Conservation (phyloP, 2,797 vertebrate genomes). For the Sebastes flavidus region DNA sequence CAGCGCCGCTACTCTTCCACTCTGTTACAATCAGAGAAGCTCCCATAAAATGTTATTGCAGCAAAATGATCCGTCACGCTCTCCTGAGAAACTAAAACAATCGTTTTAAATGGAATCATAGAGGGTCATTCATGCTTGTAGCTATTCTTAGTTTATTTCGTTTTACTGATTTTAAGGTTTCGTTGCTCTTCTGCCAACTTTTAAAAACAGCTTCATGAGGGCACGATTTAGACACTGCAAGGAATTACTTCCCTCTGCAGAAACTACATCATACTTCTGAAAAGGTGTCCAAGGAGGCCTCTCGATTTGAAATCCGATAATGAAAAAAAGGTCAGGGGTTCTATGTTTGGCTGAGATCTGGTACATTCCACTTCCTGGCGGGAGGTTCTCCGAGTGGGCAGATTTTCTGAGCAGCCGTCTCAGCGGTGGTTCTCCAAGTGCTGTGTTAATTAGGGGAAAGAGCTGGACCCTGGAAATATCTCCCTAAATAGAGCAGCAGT, state of each 20-base stretch:
- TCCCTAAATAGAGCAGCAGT: conserved; percentile 77
- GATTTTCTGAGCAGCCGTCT: conserved; percentile 59
- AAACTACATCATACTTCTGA: neutral
- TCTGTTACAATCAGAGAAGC: conserved; percentile 5
- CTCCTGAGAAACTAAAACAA: neutral
- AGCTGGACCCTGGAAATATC: conserved; percentile 74
- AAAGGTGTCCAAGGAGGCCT: conserved; percentile 23
- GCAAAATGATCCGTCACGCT: conserved; percentile 6
- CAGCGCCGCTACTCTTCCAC: neutral
- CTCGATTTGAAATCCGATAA: conserved; percentile 42
- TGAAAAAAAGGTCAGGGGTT: conserved; percentile 46
- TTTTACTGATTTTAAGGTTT: neutral
- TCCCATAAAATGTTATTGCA: conserved; percentile 12
- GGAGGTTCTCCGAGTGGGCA: conserved; percentile 50
- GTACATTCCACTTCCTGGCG: conserved; percentile 54
- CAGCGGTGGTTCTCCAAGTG: conserved; percentile 64
- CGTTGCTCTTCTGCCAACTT: neutral
- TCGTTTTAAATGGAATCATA: neutral
- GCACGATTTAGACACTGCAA: neutral
- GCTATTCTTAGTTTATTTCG: neutral
- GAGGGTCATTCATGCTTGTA: neutral
- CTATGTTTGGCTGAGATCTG: conserved; percentile 59
- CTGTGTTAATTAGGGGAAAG: conserved; percentile 77
- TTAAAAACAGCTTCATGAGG: neutral
- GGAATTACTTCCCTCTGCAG: conserved; percentile 4